A percentile compares a stretch with the other conserved stretches of the same genome.
These are phyloP conservation scores for Alca torda DNA, from an alignment of 2,797 vertebrate species.

Conservation along the genomic window DNA sequence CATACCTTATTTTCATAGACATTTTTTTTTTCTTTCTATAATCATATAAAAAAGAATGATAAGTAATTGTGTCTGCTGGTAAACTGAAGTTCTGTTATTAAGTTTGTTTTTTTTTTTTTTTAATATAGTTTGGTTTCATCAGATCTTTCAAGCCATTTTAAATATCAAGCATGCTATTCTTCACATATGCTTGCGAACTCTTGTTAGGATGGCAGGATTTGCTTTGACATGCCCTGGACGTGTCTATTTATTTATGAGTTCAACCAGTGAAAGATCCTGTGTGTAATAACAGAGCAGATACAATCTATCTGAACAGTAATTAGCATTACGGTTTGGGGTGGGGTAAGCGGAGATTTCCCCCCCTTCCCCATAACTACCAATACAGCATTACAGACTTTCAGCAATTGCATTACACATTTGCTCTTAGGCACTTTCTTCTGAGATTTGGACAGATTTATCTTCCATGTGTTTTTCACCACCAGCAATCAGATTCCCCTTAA, in stretches of 20 bases:
- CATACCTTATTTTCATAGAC: background rate
- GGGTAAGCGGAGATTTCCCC: background rate
- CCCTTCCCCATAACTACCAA: background rate
- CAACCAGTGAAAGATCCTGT: background rate
- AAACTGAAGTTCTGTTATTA: background rate
- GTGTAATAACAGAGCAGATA: background rate
- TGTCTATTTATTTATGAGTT: background rate
- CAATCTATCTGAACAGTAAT: background rate
- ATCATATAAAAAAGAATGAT: background rate
- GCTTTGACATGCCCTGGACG: background rate
- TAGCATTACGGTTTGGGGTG: background rate
- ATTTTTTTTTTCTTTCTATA: background rate
- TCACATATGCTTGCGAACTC: background rate
- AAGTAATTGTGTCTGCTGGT: background rate
- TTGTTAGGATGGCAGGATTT: background rate
- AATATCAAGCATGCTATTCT: background rate
- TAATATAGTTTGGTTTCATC: background rate
- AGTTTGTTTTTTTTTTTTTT: background rate
- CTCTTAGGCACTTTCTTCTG: background rate
- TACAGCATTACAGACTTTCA: background rate
- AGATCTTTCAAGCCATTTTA: background rate
- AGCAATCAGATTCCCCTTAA: background rate
- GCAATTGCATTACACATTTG: background rate
- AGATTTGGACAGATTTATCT: background rate
- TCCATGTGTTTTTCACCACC: rapidly evolving